phyloP scores from a whole-genome alignment of 2,113 vertebrate genomes.

The Scatophagus argus region DNA sequence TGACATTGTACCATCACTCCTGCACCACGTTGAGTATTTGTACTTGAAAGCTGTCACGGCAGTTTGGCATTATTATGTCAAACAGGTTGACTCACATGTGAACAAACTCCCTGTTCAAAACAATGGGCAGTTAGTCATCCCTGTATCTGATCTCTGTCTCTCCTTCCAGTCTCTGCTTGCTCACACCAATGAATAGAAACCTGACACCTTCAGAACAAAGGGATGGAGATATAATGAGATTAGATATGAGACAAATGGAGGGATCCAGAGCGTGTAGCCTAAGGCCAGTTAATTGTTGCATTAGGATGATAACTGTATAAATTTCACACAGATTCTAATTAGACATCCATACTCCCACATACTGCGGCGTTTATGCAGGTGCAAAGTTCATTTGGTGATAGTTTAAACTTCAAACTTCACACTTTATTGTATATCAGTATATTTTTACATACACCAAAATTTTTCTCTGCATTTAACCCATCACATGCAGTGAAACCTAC shows the following conservation, averaged over 20 bases:
- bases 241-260: conserved; percentile 42
- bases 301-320: conserved; percentile 20
- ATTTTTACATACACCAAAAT: too few species aligned
- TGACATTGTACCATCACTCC: not conserved
- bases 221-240: conserved; percentile 40
- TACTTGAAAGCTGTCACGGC: not conserved
- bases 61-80: not conserved
- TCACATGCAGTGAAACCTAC: too few species aligned
- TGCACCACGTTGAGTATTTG: not conserved
- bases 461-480: too few species aligned
- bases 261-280: conserved; percentile 6
- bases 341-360: conserved; percentile 14
- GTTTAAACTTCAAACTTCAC: too few species aligned
- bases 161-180: conserved; percentile 11
- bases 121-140: conserved; percentile 35
- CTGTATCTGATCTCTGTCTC: conserved; percentile 26
- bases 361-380: not conserved
- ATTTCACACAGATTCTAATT: conserved; percentile 43
- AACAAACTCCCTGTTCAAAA: conserved; percentile 12
- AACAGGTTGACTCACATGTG: conserved; percentile 14
- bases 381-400: not conserved
- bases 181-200: conserved; percentile 32
- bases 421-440: too few species aligned
- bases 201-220: conserved; percentile 55
- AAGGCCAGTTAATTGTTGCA: conserved; percentile 34